These are phyloP conservation scores for Cynoglossus semilaevis DNA, from an alignment of 2,113 vertebrate genomes.

Conservation along the genomic window DNA sequence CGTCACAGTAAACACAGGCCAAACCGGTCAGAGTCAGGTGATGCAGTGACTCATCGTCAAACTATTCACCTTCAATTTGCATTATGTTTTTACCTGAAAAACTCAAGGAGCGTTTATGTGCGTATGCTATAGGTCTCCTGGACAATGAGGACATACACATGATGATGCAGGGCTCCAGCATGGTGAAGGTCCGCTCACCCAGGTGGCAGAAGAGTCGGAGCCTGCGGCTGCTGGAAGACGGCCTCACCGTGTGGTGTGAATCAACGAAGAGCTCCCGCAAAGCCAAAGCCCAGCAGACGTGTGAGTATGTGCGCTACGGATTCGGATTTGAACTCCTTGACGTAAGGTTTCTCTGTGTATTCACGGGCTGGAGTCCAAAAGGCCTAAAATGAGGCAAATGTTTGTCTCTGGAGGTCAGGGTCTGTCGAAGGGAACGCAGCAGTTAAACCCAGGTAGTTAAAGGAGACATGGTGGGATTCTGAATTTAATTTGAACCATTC, in stretches of 20 bases:
- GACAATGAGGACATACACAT: constrained; percentile 85
- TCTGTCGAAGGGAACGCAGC: too few relatives aligned
- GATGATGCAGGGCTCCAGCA: constrained; percentile 87
- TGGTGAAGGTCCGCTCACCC: constrained; percentile 86
- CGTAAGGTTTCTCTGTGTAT: neutral
- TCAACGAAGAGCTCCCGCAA: constrained; percentile 77
- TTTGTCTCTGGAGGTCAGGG: too few relatives aligned
- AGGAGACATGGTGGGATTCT: too few relatives aligned
- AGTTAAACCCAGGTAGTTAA: too few relatives aligned
- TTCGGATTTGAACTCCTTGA: neutral
- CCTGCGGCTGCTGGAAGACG: constrained; percentile 87
- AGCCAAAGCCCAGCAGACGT: constrained; percentile 80
- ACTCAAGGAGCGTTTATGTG: neutral
- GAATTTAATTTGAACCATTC: too few relatives aligned
- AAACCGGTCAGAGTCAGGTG: neutral
- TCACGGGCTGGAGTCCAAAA: too few relatives aligned
- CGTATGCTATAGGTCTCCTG: constrained; percentile 76
- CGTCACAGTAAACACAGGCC: neutral
- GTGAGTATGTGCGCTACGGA: constrained; percentile 73
- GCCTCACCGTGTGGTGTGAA: constrained; percentile 89
- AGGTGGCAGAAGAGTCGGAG: constrained; percentile 81
- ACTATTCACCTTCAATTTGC: neutral
- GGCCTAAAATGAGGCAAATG: too few relatives aligned
- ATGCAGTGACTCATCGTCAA: neutral
- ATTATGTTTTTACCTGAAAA: too few relatives aligned